Conservation (phyloP, 1,140 invertebrate genomes). For the Hormaphis cornu region DNA sequence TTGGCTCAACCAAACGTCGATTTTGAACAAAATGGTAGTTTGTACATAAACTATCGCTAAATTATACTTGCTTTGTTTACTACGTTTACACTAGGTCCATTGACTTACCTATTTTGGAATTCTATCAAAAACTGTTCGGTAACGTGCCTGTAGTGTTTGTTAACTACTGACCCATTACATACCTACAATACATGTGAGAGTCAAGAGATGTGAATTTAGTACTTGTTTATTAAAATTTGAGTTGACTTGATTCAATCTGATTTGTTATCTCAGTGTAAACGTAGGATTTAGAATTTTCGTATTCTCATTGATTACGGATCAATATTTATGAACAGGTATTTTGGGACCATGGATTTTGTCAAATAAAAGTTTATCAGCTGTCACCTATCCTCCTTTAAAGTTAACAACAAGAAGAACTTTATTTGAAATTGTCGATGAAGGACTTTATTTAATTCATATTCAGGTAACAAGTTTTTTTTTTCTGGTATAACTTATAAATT, state of each 20-base stretch:
- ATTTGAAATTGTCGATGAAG: conserved; percentile 2
- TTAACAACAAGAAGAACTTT: conserved; percentile 17
- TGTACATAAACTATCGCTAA: background rate
- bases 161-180: too few species aligned
- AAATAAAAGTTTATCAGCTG: conserved; percentile 8
- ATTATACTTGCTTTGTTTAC: background rate
- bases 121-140: too few species aligned
- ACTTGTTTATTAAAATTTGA: background rate
- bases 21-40: conserved; percentile 29
- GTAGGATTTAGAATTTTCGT: background rate
- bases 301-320: background rate
- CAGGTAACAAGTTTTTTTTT: conserved; percentile 2
- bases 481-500: background rate
- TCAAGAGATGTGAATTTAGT: background rate
- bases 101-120: background rate
- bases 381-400: background rate
- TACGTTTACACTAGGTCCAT: background rate
- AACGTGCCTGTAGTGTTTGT: too few species aligned
- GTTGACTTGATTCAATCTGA: background rate
- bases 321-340: conserved; percentile 11
- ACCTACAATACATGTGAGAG: too few species aligned
- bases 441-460: conserved; percentile 7
- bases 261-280: background rate
- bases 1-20: conserved; percentile 15
- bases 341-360: conserved; percentile 20